Evolutionary conservation across 1,140 invertebrate genomes (phyloP), one percentile per base, ranked within the genome.

Genomic region (Solenopsis fugax): DNA sequence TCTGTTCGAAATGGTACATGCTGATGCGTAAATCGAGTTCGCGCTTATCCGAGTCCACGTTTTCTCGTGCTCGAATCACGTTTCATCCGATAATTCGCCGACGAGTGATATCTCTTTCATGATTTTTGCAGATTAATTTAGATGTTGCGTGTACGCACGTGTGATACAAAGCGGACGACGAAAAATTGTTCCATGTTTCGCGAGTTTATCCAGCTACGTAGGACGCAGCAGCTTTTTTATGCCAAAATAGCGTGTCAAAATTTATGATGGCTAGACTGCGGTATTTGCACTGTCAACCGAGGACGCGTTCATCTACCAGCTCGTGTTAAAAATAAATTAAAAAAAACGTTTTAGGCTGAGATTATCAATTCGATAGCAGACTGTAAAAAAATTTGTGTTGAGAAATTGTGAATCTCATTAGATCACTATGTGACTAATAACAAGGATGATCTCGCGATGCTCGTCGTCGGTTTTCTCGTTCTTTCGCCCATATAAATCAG

Each of bases 41-140:
- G 5, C 54, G 41, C 2, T 65, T 41, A 62, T 29, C 29, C 60
- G 16, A 6, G 0, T 48, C 58, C 21, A 24, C 76, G 76, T 76
- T 62, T 58, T 37, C 71, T 76, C 81, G 41, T 34, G 50, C 41
- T 45, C 21, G 24, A 18, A 41, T 16, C 24, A 2, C n/a, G 5
- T 18, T 18, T 13, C 48, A n/a, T 37, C 65, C n/a, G 50, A 81
- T 81, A 24, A 71, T 45, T 56, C 4, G 12, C 16, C 48, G 37
- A 13, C 37, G 24, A 81, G 41, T 16, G 16, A 45, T 72, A 72
- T 58, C 21, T 24, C 29, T 84, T 34, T 34, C 69, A 34, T 82
- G 18, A 73, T 73, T 48, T 58, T 65, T 45, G 48, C 60, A 48
- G n/a, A 73, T 84, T 84, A 84, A 84, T 84, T 84, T 73, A 73